Base-by-base conservation (phyloP, 2,888 invertebrate species). In the Megastigmus dorsalis region DNA sequence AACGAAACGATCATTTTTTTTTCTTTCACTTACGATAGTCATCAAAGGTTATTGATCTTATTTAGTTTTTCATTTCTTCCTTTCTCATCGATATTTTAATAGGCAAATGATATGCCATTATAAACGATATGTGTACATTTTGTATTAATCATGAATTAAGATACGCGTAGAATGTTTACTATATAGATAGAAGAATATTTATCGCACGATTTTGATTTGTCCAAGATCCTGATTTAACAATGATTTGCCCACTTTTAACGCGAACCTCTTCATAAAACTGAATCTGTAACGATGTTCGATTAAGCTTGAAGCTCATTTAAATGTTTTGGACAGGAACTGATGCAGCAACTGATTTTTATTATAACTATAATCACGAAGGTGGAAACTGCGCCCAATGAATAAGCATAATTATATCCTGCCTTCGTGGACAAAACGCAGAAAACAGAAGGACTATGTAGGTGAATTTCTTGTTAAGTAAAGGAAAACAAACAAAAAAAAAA, bases 321-420 rank as follows among this genome's bases (percentile, higher is more conserved):
- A 7, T 38, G 2, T 10, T n/a, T 52, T 52, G 28, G 52, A 52
- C n/a, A 33, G 18, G 15, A 30, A 43, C 43, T 43, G 43, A 43
- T 43, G n/a, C 15, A 43, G 2, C 38, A 18, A n/a, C n/a, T n/a
- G n/a, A n/a, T n/a, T n/a, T n/a, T n/a, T n/a, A n/a, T n/a, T n/a
- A n/a, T n/a, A n/a, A n/a, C n/a, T n/a, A n/a, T n/a, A 45, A 45
- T 38, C 20, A 57, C 15, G 26, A 38, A 57, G 23, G 13, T 41
- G 33, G 33, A 18, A 33, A n/a, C n/a, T 13, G 38, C 18, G n/a
- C 41, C 13, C 48, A 48, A 38, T 36, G 57, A 63, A 1, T 50
- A n/a, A 28, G n/a, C n/a, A 48, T 30, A 33, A 48, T n/a, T 55
- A 20, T 28, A 9, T 74, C 13, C 68, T 68, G 33, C 50, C 63